Conservation (phyloP, 2,797 vertebrate species). For the Synaphobranchus kaupii region DNA sequence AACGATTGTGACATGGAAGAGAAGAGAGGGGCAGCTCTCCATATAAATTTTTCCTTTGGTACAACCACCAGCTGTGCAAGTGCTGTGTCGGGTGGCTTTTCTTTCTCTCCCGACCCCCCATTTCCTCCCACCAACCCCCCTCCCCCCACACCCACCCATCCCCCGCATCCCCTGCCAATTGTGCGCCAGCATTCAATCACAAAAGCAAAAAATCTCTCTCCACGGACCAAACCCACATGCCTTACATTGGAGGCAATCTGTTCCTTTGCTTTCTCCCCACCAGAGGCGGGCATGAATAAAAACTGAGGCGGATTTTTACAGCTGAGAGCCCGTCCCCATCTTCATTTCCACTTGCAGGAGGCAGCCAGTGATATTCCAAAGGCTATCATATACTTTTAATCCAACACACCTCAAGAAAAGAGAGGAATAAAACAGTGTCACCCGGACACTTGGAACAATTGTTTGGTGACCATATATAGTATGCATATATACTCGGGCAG, state of each 20-base stretch:
- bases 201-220: slow-evolving; percentile 74
- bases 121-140: not conserved
- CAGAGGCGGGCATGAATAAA: slow-evolving; percentile 54
- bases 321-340: slow-evolving; percentile 52
- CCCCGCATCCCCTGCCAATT: slow-evolving; percentile 32
- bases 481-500: not conserved
- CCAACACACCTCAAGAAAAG: slow-evolving; percentile 14
- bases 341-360: slow-evolving; percentile 44
- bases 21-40: slow-evolving; percentile 65
- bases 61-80: slow-evolving; percentile 72
- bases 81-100: slow-evolving; percentile 57
- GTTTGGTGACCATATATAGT: not conserved
- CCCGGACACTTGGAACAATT: not conserved
- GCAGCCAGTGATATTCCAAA: slow-evolving; percentile 22
- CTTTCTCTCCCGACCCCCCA: slow-evolving; percentile 39
- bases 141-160: not conserved
- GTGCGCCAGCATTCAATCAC: slow-evolving; percentile 72
- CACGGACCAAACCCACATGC: slow-evolving; percentile 71
- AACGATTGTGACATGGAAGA: slow-evolving; percentile 71
- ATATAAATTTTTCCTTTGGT: slow-evolving; percentile 70
- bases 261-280: slow-evolving; percentile 51
- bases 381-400: slow-evolving; percentile 27
- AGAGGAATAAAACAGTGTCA: not conserved
- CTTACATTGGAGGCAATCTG: slow-evolving; percentile 76
- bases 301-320: slow-evolving; percentile 47